Evolutionary conservation across 2,113 vertebrate species (phyloP).

Genomic region (Ceratotherium simum): DNA sequence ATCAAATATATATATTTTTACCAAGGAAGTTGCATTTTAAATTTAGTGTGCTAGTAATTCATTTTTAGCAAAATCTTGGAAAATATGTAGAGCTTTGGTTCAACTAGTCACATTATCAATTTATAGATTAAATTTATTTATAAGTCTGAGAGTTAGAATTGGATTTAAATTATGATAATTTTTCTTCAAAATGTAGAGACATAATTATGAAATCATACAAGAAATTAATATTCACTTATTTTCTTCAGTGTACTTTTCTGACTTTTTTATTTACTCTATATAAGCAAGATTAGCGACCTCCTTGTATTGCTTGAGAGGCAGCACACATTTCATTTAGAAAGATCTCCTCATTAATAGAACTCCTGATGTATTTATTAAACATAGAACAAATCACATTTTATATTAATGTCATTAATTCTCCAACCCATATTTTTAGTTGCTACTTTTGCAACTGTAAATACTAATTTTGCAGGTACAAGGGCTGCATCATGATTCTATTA

Average conservation of each 20-base stretch:
- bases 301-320: conserved; percentile 2
- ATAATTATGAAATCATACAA: background rate
- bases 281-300: conserved; percentile 39
- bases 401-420: conserved; percentile 53
- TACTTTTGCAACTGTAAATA: conserved; percentile 52
- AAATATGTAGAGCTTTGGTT: background rate
- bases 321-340: conserved; percentile 52
- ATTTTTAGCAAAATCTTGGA: background rate
- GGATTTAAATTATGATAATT: background rate
- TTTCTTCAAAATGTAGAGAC: background rate
- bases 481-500: conserved; percentile 9
- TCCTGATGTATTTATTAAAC: conserved; percentile 64
- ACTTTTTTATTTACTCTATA: background rate
- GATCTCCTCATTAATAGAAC: conserved; percentile 58
- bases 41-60: background rate
- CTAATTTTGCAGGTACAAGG: conserved; percentile 58
- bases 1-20: background rate
- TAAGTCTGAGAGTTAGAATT: background rate
- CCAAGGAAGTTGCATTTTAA: background rate
- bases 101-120: background rate
- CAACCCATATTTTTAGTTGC: conserved; percentile 54
- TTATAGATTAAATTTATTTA: conserved; percentile 6
- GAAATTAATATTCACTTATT: conserved; percentile 2
- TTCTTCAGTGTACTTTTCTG: background rate
- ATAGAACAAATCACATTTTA: conserved; percentile 48